A percentile compares a stretch with the other conserved stretches of the same genome.
Conservation (phyloP, 1,140 invertebrate species). For the Drosophila erecta region DNA sequence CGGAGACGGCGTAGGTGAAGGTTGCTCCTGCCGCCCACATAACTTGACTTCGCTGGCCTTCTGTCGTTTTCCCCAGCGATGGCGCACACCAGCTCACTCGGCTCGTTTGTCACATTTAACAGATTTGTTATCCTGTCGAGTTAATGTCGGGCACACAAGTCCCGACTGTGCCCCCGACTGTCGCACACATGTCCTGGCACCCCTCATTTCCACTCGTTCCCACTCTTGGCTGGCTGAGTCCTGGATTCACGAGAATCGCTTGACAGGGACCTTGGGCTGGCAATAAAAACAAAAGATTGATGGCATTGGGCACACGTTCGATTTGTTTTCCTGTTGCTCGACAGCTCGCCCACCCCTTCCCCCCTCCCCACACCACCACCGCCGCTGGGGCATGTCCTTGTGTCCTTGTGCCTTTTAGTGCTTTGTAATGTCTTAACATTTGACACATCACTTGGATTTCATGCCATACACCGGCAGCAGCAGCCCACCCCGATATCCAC, state of each 20-base stretch:
- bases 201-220: not conserved
- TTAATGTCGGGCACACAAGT: slow-evolving; percentile 80
- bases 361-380: no score
- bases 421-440: slow-evolving; percentile 84
- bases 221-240: slow-evolving; percentile 15
- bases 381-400: slow-evolving; percentile 23
- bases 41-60: slow-evolving; percentile 68
- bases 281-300: slow-evolving; percentile 84
- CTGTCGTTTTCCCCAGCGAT: slow-evolving; percentile 31
- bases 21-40: slow-evolving; percentile 31
- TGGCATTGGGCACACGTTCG: slow-evolving; percentile 84
- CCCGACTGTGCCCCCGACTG: slow-evolving; percentile 15
- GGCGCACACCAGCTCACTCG: slow-evolving; percentile 30
- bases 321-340: slow-evolving; percentile 81
- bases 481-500: slow-evolving; percentile 7
- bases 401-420: slow-evolving; percentile 72
- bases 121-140: slow-evolving; percentile 85
- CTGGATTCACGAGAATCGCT: slow-evolving; percentile 68
- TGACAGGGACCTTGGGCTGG: slow-evolving; percentile 57
- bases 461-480: slow-evolving; percentile 29
- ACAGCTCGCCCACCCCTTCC: slow-evolving; percentile 11
- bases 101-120: slow-evolving; percentile 85
- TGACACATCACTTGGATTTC: slow-evolving; percentile 79
- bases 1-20: not conserved
- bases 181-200: slow-evolving; percentile 39